Percentiles rank a stretch among this genome's conserved stretches.
Conservation (phyloP, 2,888 invertebrate species). For the Ochropleura leucogaster region DNA sequence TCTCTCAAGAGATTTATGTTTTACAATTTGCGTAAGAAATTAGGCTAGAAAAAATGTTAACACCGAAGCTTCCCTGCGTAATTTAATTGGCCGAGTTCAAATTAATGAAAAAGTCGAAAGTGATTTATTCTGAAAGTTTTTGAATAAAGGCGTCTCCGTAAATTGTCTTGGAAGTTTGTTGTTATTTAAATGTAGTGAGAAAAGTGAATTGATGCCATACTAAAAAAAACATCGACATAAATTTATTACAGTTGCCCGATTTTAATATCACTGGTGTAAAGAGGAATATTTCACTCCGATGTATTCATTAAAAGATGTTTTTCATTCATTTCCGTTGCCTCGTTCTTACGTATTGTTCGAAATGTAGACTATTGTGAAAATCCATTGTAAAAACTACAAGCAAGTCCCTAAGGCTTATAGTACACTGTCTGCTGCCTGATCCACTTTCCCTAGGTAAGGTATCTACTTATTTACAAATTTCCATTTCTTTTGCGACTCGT, state of each 20-base stretch:
- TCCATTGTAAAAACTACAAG: slow-evolving; percentile 38
- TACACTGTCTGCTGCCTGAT: slow-evolving; percentile 9
- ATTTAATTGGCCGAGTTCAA: slow-evolving; percentile 17
- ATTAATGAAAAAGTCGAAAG: slow-evolving; percentile 36
- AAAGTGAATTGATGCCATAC: background rate
- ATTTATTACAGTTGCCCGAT: background rate
- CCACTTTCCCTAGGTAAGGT: slow-evolving; percentile 9
- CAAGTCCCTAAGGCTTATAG: slow-evolving; percentile 28
- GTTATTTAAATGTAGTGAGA: background rate
- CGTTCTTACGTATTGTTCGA: slow-evolving; percentile 47
- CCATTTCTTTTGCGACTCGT: background rate
- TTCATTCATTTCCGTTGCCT: slow-evolving; percentile 49
- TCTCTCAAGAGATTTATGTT: slow-evolving; percentile 1
- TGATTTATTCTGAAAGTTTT: slow-evolving; percentile 44
- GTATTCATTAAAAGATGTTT: slow-evolving; percentile 46
- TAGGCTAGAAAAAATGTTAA: background rate
- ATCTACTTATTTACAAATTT: slow-evolving; percentile 6
- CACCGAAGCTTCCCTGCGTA: background rate
- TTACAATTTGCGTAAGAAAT: slow-evolving; percentile 6
- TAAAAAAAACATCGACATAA: background rate
- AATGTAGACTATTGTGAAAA: slow-evolving; percentile 51
- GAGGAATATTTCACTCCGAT: slow-evolving; percentile 34
- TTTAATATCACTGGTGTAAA: slow-evolving; percentile 34
- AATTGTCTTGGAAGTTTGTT: slow-evolving; percentile 27
- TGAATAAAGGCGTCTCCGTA: slow-evolving; percentile 11